These are phyloP conservation scores for Mustela nigripes DNA, from an alignment of 2,113 vertebrate genomes.

Conservation along the genomic window DNA sequence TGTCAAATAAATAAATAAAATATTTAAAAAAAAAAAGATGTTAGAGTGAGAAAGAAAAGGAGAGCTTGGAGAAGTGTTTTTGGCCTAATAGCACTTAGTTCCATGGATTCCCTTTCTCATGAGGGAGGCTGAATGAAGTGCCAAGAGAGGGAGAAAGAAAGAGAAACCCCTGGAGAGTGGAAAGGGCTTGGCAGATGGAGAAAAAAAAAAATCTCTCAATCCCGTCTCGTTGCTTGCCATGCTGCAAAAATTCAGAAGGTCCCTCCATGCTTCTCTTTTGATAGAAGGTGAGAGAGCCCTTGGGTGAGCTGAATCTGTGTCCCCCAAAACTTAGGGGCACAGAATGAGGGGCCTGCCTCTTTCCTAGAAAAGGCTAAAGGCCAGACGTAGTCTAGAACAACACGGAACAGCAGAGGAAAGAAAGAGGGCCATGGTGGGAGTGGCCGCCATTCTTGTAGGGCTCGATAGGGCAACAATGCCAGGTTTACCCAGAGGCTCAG, in stretches of 20 bases:
- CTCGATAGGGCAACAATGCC: neutral
- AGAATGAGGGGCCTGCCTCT: neutral
- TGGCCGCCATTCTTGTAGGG: neutral
- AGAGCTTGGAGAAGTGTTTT: neutral
- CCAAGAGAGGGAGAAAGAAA: neutral
- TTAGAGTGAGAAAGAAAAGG: neutral
- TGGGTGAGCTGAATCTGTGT: neutral
- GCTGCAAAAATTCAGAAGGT: neutral
- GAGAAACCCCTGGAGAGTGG: neutral
- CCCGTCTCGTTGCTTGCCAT: neutral
- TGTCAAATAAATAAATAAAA: too few relatives aligned
- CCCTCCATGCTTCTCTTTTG: neutral
- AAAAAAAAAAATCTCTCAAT: neutral
- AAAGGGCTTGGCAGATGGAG: neutral
- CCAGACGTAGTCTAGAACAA: neutral
- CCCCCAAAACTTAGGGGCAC: neutral
- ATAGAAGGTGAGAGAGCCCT: neutral
- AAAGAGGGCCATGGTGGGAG: neutral
- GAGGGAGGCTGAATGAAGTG: neutral
- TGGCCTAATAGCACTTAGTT: neutral
- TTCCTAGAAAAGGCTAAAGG: neutral
- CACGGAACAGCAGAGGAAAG: neutral
- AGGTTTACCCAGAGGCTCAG: neutral
- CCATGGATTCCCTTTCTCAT: neutral
- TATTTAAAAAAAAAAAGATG: neutral